A percentile compares a stretch with the other conserved stretches of the same genome.
Conservation (phyloP, 2,113 vertebrate species). For the Mastomys natalensis region DNA sequence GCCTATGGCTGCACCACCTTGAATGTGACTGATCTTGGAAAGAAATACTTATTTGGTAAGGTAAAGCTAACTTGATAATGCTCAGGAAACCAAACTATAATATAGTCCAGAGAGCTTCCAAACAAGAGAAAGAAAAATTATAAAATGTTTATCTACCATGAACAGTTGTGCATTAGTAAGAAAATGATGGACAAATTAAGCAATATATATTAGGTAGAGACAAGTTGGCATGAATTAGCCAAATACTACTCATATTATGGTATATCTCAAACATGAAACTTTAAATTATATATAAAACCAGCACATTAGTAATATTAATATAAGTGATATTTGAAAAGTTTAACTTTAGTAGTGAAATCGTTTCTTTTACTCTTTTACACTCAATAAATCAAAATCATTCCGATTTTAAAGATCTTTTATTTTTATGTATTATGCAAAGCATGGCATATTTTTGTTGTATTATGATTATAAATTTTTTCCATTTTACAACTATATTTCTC, state of each 20-base stretch:
- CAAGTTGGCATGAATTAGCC: not conserved
- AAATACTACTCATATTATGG: not conserved
- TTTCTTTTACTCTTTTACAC: constrained; percentile 26
- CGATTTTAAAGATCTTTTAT: constrained; percentile 13
- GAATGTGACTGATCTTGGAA: not conserved
- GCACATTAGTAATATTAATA: not conserved
- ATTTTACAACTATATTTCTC: constrained; percentile 10
- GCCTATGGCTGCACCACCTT: not conserved
- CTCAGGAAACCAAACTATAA: constrained; percentile 11
- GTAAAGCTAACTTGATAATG: constrained; percentile 34
- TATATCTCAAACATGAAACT: constrained; percentile 33
- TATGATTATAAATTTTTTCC: constrained; percentile 17
- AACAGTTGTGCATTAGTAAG: constrained; percentile 15
- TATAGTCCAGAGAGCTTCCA: not conserved
- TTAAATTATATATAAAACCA: constrained; percentile 2
- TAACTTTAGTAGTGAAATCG: not conserved
- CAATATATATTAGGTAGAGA: constrained; percentile 51
- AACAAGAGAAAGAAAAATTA: not conserved
- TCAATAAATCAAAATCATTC: constrained; percentile 12
- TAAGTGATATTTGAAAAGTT: constrained; percentile 43
- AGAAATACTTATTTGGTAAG: not conserved
- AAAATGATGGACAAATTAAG: constrained; percentile 39
- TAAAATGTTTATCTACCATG: not conserved
- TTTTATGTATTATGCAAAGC: not conserved
- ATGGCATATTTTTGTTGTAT: constrained; percentile 12